Conservation (phyloP, 2,888 invertebrate genomes). For the Drosophila seclusa region DNA sequence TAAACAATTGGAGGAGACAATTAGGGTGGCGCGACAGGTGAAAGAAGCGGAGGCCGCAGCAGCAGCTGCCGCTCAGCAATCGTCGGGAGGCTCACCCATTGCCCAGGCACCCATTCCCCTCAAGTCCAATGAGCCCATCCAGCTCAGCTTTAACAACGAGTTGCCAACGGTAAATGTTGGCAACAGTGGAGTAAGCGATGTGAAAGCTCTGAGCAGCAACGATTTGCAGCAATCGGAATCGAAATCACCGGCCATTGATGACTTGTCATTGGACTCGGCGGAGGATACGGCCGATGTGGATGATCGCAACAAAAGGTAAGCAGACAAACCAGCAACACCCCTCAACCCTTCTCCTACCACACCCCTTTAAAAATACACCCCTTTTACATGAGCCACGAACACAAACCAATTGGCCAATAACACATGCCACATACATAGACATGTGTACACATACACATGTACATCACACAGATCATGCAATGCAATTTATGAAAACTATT, state of each 20-base stretch:
- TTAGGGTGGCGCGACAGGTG: slow-evolving; percentile 85
- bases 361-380: not conserved
- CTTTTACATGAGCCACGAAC: slow-evolving; percentile 14
- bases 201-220: slow-evolving; percentile 68
- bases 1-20: slow-evolving; percentile 85
- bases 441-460: not conserved
- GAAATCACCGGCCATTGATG: slow-evolving; percentile 88
- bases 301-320: slow-evolving; percentile 91
- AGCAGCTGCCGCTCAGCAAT: slow-evolving; percentile 57
- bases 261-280: slow-evolving; percentile 89
- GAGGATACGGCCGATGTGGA: slow-evolving; percentile 90
- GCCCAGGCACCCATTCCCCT: slow-evolving; percentile 69
- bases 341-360: not conserved
- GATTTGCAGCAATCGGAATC: slow-evolving; percentile 87
- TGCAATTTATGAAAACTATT: not conserved
- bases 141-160: slow-evolving; percentile 83
- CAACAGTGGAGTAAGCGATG: slow-evolving; percentile 71
- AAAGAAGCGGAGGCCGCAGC: slow-evolving; percentile 83
- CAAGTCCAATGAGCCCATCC: slow-evolving; percentile 76
- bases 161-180: slow-evolving; percentile 54
- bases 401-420: slow-evolving; percentile 6
- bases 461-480: not conserved
- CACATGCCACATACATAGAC: not conserved
- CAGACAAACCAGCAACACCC: not conserved
- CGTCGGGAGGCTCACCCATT: slow-evolving; percentile 46